Conservation (phyloP, 1,140 invertebrate genomes). For the Saccostrea glomerata region DNA sequence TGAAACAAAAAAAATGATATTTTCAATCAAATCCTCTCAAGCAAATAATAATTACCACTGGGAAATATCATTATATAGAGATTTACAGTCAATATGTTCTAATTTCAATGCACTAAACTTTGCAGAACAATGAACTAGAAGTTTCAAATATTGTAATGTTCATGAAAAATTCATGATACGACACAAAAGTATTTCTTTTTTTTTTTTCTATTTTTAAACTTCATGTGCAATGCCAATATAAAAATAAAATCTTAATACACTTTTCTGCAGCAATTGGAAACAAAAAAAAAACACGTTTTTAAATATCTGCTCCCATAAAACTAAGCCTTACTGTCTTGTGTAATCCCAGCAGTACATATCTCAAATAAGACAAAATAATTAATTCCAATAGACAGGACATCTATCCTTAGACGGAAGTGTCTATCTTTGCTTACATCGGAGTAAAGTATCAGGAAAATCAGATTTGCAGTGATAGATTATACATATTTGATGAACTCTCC, state of each 20-base stretch:
- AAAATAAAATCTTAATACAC: too few relatives aligned
- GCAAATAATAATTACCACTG: background rate
- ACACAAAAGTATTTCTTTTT: background rate
- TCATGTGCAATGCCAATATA: background rate
- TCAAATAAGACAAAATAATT: background rate
- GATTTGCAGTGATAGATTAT: background rate
- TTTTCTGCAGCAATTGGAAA: too few relatives aligned
- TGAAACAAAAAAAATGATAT: background rate
- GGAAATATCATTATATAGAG: background rate
- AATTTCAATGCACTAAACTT: background rate
- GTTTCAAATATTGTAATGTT: background rate
- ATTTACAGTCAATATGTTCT: background rate
- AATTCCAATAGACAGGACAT: background rate
- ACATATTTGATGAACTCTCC: slow-evolving; percentile 19
- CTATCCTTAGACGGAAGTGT: background rate
- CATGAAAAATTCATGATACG: background rate
- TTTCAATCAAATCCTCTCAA: background rate
- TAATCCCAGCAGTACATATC: background rate
- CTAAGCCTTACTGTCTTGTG: background rate
- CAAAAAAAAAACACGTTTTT: too few relatives aligned
- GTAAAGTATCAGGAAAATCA: background rate
- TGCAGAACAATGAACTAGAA: background rate
- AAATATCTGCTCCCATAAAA: background rate
- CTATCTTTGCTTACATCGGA: slow-evolving; percentile 19
- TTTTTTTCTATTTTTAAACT: background rate